phyloP scores from a whole-genome alignment of 2,113 vertebrate genomes.

The Datnioides undecimradiatus region DNA sequence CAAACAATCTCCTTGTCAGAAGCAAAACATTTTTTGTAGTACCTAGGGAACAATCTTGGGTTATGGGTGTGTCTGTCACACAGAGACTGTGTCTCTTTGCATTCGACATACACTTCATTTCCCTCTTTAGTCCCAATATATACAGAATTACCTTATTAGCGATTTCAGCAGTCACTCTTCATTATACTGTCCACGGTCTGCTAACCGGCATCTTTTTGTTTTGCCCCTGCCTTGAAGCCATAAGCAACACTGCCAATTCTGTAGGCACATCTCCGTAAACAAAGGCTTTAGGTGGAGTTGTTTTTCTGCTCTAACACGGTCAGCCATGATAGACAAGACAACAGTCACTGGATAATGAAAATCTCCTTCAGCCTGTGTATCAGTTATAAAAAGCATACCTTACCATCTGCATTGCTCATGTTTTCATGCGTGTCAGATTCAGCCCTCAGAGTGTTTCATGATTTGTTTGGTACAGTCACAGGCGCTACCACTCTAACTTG shows the following conservation, averaged over 20 bases:
- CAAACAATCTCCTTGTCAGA: slow-evolving; percentile 62
- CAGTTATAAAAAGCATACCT: neutral
- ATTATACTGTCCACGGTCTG: neutral
- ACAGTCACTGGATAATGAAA: neutral
- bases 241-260: neutral
- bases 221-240: neutral
- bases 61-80: slow-evolving; percentile 42
- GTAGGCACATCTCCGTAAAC: neutral
- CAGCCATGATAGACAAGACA: neutral
- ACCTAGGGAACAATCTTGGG: slow-evolving; percentile 44
- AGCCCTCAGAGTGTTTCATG: neutral
- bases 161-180: slow-evolving; percentile 9
- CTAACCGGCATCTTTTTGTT: slow-evolving; percentile 10
- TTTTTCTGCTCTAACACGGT: slow-evolving; percentile 5
- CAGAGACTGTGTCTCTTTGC: slow-evolving; percentile 39
- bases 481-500: neutral
- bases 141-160: slow-evolving; percentile 1
- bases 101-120: slow-evolving; percentile 20
- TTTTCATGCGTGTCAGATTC: neutral
- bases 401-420: neutral
- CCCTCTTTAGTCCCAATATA: neutral
- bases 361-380: neutral
- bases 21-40: slow-evolving; percentile 51
- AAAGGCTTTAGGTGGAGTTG: neutral
- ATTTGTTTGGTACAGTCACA: neutral